Conservation (phyloP, 2,797 vertebrate genomes). For the Pipistrellus nathusii region DNA sequence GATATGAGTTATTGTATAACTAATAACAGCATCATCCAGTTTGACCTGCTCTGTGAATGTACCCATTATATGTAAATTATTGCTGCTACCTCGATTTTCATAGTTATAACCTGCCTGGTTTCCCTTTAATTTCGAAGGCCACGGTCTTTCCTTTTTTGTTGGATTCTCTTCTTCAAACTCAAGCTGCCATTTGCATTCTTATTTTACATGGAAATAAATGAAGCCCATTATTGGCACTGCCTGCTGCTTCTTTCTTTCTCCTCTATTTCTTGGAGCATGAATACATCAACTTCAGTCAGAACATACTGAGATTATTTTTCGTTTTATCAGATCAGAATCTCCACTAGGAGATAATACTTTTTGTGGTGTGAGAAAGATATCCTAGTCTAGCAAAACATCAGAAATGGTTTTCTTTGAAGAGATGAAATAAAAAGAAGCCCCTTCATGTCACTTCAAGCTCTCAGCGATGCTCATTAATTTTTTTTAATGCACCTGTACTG, state of each 20-base stretch:
- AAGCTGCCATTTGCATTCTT: neutral
- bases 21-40: neutral
- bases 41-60: neutral
- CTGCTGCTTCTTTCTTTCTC: neutral
- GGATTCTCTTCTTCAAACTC: neutral
- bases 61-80: neutral
- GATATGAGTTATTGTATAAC: neutral
- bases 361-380: neutral
- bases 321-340: constrained; percentile 25
- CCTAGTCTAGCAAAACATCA: constrained; percentile 17
- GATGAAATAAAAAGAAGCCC: neutral
- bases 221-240: neutral
- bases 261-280: neutral
- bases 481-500: neutral
- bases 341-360: neutral
- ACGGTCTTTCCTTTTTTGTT: neutral
- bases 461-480: neutral
- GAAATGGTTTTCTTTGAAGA: constrained; percentile 8
- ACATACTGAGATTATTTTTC: constrained; percentile 31
- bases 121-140: neutral
- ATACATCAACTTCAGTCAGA: neutral
- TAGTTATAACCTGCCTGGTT: neutral
- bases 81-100: neutral
- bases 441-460: neutral
- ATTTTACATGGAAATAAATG: constrained; percentile 4